Evolutionary conservation across 2,113 vertebrate genomes (phyloP), one percentile per base, ranked within the genome.

Genomic region (Centropus unirufus): DNA sequence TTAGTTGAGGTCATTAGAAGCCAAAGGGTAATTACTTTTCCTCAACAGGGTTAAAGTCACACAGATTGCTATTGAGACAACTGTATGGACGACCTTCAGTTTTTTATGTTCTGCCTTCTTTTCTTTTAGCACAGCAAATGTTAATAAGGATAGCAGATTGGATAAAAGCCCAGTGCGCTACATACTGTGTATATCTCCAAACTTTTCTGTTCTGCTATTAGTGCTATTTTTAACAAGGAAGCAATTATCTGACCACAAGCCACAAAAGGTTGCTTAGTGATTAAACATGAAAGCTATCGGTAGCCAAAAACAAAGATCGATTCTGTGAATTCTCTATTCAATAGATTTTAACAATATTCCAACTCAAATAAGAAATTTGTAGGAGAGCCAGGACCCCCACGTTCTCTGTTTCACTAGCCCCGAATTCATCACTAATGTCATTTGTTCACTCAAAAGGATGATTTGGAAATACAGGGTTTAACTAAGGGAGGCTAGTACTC

Each of bases 21-120:
- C 97, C 98, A 98, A 98, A 98, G 98, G 98, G 98, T 99, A 99
- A 99, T 99, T 99, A 98, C 98, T 99, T 99, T 99, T 98, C 98
- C 98, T 98, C 98, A 96, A 91, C 97, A 97, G 97, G 98, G 98
- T 98, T 98, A 98, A 98, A 98, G 98, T 98, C 98, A 98, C 98
- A 97, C 97, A 98, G 97, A 98, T 98, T 98, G 98, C 97, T 97
- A 97, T 97, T 98, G 98, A 97, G 97, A 98, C 97, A 98, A 98
- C 97, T 97, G 95, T 97, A 95, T 96, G 93, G 97, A 96, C 24
- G 96, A 98, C 98, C 97, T 98, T 97, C 97, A 96, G 96, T 29
- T 94, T 96, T 96, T 96, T 97, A 92, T 76, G 75, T 89, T 95
- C 96, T 97, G 95, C 97, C 94, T 84, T 93, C 91, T 80, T 96